Base-by-base conservation (phyloP, 2,113 vertebrate species). In the Stegastes partitus region DNA sequence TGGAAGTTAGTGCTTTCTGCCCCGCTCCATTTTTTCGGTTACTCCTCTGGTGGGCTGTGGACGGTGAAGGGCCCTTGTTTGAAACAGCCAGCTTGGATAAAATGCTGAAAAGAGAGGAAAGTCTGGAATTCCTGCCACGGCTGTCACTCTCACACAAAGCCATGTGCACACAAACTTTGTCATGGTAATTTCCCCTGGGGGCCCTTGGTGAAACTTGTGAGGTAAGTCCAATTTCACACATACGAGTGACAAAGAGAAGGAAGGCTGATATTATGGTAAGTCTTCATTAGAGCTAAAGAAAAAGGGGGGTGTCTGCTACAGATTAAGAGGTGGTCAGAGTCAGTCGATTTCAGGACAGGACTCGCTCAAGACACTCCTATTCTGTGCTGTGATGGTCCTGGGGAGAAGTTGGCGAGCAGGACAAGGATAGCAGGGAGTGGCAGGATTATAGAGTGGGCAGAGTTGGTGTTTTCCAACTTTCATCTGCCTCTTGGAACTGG, bases 101-200 rank as follows among this genome's bases (percentile, higher is more conserved):
- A 82, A 80, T 63, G 21, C 45, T 53, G 71, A 82, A 82, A 76
- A 86, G 49, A 58, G 44, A 58, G 50, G 59, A 59, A 71, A 61
- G 79, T 82, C 83, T 81, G 84, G 85, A 87, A 87, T 88, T 86
- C 72, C 78, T 68, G 79, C 76, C 81, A 65, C 23, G 21, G 63
- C 64, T 56, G 65, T 78, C 37, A 42, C 61, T 57, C 59, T 37
- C 25, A 39, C 66, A 77, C 58, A 55, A 67, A 78, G 54, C 68
- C 70, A 45, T 51, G 69, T 28, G 65, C 63, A 74, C 58, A 42
- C 47, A 31, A 18, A 56, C 76, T 59, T 91, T 91, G 82, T 92
- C 23, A 90, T 89, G 92, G 83, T 92, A 89, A 91, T 91, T 74
- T 78, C 21, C 79, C 21, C 42, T 6, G 22, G 37, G 75, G 79